Base-by-base conservation (phyloP, 2,797 vertebrate species). In the Selene dorsalis region DNA sequence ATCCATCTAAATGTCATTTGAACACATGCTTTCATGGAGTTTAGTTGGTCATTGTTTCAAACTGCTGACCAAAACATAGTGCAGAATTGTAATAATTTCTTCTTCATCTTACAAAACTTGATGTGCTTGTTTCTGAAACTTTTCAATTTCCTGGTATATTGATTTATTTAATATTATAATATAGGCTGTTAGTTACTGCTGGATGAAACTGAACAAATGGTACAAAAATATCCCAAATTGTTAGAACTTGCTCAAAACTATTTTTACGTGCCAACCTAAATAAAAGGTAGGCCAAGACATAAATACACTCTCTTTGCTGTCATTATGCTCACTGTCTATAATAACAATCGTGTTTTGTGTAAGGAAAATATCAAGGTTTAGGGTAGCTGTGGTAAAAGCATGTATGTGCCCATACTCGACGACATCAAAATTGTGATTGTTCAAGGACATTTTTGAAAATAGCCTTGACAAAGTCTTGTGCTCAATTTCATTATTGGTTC, bases 391-490 rank as follows among this genome's bases (percentile, higher is more conserved):
- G 20, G 28, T 22, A 60, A 64, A 73, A 61, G 24, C 41, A 55
- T 72, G 32, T 32, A 55, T 61, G 62, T 14, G 6, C 28, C 45
- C 53, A 71, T 38, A 58, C 43, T 77, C 73, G 61, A 83, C 87
- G 39, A 76, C 52, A 24, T 89, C 74, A 69, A 81, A 41, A 80
- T 69, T 61, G 59, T 68, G 73, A 87, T 87, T 75, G 67, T 62
- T 87, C 85, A 88, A 89, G 91, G 90, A 82, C 92, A 82, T 80
- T 86, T 75, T 80, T 75, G 75, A 86, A 83, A 88, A 84, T 83
- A 87, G 80, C 82, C 72, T 77, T 43, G 74, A 82, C 86, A 59
- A 84, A 83, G 82, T 75, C 80, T 60, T 53, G n/a, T 61, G 67
- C 69, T 82, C 83, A 87, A 88, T 89, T 91, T 87, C 83, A 90